Evolutionary conservation across 1,140 invertebrate genomes (phyloP).

Genomic region (Drosophila bocqueti): DNA sequence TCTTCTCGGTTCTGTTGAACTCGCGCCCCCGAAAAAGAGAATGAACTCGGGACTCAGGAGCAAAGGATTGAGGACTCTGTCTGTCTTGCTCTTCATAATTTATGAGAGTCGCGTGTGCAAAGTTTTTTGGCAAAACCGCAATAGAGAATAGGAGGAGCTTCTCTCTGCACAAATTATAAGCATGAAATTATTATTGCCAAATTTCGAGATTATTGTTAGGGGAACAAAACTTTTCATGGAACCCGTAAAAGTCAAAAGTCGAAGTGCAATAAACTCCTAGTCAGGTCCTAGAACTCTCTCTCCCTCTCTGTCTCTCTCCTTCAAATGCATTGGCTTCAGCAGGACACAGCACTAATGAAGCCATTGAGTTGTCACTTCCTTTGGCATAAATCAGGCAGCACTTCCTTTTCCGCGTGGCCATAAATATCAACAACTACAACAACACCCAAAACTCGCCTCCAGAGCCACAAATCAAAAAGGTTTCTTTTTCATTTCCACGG

Average conservation of each 20-base stretch:
- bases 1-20: constrained; percentile 15
- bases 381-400: constrained; percentile 70
- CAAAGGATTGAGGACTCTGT: constrained; percentile 32
- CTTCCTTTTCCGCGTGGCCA: constrained; percentile 48
- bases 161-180: constrained; percentile 35
- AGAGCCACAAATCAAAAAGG: constrained; percentile 69
- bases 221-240: constrained; percentile 53
- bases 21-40: constrained; percentile 38
- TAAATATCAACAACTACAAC: constrained; percentile 50
- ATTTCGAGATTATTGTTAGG: constrained; percentile 51
- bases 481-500: constrained; percentile 23
- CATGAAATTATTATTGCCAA: constrained; percentile 52
- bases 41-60: constrained; percentile 26
- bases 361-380: constrained; percentile 79
- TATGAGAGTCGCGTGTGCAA: constrained; percentile 62
- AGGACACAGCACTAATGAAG: constrained; percentile 65
- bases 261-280: constrained; percentile 76
- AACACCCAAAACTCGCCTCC: constrained; percentile 14
- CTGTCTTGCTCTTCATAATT: constrained; percentile 50
- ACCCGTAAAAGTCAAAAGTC: constrained; percentile 72
- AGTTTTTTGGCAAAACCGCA: constrained; percentile 48
- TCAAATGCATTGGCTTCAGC: constrained; percentile 15
- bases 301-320: background rate
- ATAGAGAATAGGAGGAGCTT: background rate
- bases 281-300: constrained; percentile 6